Base-by-base conservation (phyloP, 37 sponge, comb jelly and placozoan species). In the Aplysina aerophoba region DNA sequence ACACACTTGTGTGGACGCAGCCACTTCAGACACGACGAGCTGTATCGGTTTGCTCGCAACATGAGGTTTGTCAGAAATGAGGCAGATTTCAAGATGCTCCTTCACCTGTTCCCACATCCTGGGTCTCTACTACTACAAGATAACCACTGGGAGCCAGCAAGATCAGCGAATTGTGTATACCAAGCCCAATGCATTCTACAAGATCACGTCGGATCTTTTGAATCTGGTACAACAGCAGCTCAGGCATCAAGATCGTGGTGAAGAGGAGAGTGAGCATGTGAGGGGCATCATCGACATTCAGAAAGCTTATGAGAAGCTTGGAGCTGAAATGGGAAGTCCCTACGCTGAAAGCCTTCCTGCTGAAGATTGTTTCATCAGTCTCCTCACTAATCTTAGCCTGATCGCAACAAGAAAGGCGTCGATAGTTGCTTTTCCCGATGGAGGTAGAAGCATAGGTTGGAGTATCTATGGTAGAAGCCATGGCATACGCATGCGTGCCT, bases 41-140 rank as follows among this genome's bases (percentile, higher is more conserved):
- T 75, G 20, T 40, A 41, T 40, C 21, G 41, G 50, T 75, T 75
- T 17, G 44, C 78, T 19, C 15, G 4, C 2, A 22, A 19, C 4
- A 75, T 21, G 78, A 15, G 41, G 0, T 36, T 75, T 75, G 78
- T 75, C 53, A 75, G 40, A 36, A 11, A 50, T 41, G 24, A 38
- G 1, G 11, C 37, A 0, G 54, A 75, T 14, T 75, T 75, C 53
- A 40, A 75, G 53, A 19, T 50, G 54, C 37, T 75, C 53, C 3
- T 75, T 2, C 53, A 36, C 1, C 15, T 75, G 25, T 75, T 75
- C 53, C n/a, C 78, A 75, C 41, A 17, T 41, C 3, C 53, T 75
- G 21, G 78, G 78, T 25, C 54, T 75, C 54, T 75, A 40, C 78
- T 75, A 36, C 78, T 41, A 69, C 34, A 35, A 30, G 13, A 4